Conservation (phyloP, 2,113 vertebrate genomes). For the Oreocharis arfaki region DNA sequence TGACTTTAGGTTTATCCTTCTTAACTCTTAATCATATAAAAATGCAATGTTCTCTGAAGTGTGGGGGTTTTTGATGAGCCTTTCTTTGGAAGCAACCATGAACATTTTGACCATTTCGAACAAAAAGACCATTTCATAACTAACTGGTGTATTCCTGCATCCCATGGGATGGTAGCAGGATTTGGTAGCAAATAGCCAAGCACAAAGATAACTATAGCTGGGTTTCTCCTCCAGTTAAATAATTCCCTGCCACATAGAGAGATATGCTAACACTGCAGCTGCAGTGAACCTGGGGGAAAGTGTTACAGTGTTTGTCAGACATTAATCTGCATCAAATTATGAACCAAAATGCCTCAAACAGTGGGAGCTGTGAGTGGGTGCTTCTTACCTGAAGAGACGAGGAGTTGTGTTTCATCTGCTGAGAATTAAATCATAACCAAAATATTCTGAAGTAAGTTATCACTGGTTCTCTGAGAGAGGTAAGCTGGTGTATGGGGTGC, state of each 20-base stretch:
- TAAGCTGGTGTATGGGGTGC: neutral
- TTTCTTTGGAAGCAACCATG: neutral
- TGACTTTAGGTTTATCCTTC: neutral
- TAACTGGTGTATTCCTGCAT: neutral
- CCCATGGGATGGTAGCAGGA: neutral
- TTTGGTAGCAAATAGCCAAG: neutral
- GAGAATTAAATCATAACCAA: neutral
- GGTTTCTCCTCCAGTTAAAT: neutral
- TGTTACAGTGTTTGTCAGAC: neutral
- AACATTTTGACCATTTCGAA: neutral
- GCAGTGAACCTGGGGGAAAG: neutral
- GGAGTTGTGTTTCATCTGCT: neutral
- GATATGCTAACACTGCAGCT: neutral
- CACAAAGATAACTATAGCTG: neutral
- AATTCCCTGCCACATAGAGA: neutral
- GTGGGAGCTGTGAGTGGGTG: neutral
- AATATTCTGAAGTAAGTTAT: neutral
- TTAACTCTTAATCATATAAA: neutral
- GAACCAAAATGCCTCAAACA: neutral
- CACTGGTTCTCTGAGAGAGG: neutral
- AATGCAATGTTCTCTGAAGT: neutral
- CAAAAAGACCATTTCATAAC: neutral
- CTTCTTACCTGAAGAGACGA: neutral
- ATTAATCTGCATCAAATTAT: neutral
- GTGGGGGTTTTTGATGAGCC: neutral